Base-by-base conservation (phyloP, 2,797 vertebrate species). In the Manis javanica region DNA sequence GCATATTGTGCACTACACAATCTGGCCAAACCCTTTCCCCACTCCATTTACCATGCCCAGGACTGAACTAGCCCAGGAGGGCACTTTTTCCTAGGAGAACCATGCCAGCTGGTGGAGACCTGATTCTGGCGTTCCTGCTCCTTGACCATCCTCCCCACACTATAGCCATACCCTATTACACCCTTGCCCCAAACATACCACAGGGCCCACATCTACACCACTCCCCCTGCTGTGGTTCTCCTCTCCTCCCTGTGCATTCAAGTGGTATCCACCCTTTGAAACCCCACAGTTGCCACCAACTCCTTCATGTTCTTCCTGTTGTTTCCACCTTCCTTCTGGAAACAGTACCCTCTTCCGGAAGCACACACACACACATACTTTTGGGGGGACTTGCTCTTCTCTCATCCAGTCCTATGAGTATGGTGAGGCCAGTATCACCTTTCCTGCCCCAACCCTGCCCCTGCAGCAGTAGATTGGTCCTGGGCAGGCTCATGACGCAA, bases 131-230 rank as follows among this genome's bases (percentile, higher is more conserved):
- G 34, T 23, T 71, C 34, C 8, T 23, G n/a, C 18, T 4, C 59
- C 21, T 29, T 55, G 6, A 10, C 7, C 23, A 4, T 8, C 1
- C 19, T 16, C 42, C 37, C 49, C 24, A 61, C 5, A 0, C 5
- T 2, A 37, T 57, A 57, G 64, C 26, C 68, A 68, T 14, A 19
- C 26, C 34, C 4, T 6, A 0, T 46, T 66, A 24, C 3, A 26
- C 68, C 34, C 16, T 42, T 53, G 63, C 61, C 34, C 34, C 19
- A 37, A 21, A 85, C 9, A 9, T 1, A 4, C 39, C 5, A 0
- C 42, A 21, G 55, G 57, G 26, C 24, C 53, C 5, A 24, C 39
- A 34, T n/a, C 66, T 21, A 1, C 12, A 0, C 31, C 3, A 0
- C 13, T 14, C 42, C 21, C 31, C 59, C 2, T 34, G 1, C 21